Conservation (phyloP, 2,797 vertebrate species). For the Sebastes trivittatus region DNA sequence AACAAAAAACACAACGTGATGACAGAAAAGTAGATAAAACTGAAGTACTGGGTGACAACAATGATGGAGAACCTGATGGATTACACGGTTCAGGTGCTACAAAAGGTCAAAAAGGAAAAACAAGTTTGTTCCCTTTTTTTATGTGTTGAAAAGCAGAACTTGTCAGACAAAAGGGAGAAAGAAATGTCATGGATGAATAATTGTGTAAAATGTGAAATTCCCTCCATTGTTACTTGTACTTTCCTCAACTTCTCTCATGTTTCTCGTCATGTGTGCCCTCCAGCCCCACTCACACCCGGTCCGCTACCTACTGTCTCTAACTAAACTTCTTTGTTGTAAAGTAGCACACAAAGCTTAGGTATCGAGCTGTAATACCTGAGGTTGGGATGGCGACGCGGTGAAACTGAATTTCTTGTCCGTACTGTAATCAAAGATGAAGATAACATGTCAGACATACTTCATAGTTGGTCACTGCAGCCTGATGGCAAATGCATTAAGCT, state of each 20-base stretch:
- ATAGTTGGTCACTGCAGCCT: not conserved
- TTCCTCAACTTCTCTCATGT: not conserved
- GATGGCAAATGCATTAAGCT: not conserved
- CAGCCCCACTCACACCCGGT: not conserved
- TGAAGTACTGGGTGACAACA: not conserved
- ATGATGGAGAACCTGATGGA: not conserved
- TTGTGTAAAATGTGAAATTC: not conserved
- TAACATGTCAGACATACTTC: not conserved
- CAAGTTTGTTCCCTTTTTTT: not conserved
- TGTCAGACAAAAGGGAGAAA: not conserved
- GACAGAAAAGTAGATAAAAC: not conserved
- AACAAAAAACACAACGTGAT: not conserved
- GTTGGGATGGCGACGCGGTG: conserved; percentile 94
- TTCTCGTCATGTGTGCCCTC: not conserved
- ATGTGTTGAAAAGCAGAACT: conserved; percentile 9
- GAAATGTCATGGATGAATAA: not conserved
- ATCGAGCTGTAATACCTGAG: conserved; percentile 85
- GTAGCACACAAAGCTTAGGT: not conserved
- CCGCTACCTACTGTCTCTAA: not conserved
- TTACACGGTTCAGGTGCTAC: not conserved
- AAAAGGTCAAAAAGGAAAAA: not conserved
- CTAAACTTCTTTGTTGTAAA: not conserved
- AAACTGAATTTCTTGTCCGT: conserved; percentile 90
- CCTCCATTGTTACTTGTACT: not conserved
- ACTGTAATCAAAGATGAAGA: conserved; percentile 72